Percentiles rank a stretch among this genome's conserved stretches.
phyloP scores from a whole-genome alignment of 1,140 invertebrate genomes.

The Camponotus pennsylvanicus region DNA sequence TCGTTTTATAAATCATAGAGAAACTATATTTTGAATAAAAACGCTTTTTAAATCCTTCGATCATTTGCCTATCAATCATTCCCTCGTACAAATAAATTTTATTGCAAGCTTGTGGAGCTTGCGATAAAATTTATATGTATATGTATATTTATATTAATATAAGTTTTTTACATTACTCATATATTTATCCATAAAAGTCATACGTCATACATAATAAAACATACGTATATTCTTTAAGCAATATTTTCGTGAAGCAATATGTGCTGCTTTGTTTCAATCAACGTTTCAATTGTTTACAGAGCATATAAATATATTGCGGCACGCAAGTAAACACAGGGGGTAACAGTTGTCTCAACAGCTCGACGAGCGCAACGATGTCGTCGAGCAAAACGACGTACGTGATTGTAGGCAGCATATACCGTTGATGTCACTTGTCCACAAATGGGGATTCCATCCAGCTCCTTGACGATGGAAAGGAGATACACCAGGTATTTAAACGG shows the following conservation, averaged over 20 bases:
- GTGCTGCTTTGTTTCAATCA: background rate
- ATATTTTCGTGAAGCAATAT: background rate
- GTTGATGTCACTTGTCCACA: slow-evolving; percentile 51
- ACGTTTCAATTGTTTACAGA: slow-evolving; percentile 4
- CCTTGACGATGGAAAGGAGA: slow-evolving; percentile 33
- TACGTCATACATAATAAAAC: too few species aligned
- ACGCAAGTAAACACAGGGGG: background rate
- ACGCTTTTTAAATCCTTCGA: too few species aligned
- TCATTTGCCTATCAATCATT: too few species aligned
- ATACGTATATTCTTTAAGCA: background rate
- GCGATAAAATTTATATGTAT: too few species aligned
- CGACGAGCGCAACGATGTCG: slow-evolving; percentile 8
- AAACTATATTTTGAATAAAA: too few species aligned
- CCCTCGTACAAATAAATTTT: too few species aligned
- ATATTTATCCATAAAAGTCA: too few species aligned
- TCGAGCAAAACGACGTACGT: slow-evolving; percentile 37
- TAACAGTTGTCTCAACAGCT: slow-evolving; percentile 23
- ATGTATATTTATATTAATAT: too few species aligned
- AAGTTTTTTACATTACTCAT: too few species aligned
- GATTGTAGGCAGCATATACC: slow-evolving; percentile 41
- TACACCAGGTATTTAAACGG: slow-evolving; percentile 43
- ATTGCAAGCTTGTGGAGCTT: too few species aligned
- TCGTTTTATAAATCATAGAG: too few species aligned
- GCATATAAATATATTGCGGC: background rate
- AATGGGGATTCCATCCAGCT: slow-evolving; percentile 33